These are phyloP conservation scores for Martes martes DNA, from an alignment of 2,113 vertebrate genomes.

Conservation along the genomic window DNA sequence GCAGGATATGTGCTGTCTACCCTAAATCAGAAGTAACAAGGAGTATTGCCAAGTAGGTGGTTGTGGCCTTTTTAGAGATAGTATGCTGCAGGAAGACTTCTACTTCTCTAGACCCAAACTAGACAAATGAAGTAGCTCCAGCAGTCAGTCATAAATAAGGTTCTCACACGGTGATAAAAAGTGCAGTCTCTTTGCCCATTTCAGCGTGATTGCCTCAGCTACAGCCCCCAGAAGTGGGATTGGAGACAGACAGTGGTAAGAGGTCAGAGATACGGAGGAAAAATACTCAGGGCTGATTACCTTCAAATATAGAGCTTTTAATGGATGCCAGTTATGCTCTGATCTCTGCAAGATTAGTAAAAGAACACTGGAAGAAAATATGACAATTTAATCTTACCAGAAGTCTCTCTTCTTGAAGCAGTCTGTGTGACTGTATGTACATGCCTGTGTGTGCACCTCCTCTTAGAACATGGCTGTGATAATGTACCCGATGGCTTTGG, in stretches of 20 bases:
- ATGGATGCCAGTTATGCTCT: slow-evolving; percentile 48
- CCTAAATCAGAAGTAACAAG: background rate
- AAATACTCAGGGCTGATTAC: background rate
- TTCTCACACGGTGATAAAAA: background rate
- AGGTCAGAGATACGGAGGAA: background rate
- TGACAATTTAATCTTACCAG: slow-evolving; percentile 46
- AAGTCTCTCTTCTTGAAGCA: background rate
- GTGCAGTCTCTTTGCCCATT: background rate
- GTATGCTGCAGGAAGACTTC: background rate
- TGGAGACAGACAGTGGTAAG: background rate
- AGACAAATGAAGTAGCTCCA: background rate
- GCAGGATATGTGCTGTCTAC: accelerated
- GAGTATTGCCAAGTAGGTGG: accelerated
- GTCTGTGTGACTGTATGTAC: background rate
- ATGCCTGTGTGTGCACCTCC: slow-evolving; percentile 29
- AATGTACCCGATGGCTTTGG: slow-evolving; percentile 13
- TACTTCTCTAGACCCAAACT: background rate
- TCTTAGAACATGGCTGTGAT: slow-evolving; percentile 41
- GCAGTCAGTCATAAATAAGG: background rate
- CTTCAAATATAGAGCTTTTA: background rate
- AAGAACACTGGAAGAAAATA: slow-evolving; percentile 25
- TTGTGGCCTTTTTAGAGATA: background rate
- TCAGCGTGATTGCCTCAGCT: background rate
- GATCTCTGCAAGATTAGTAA: slow-evolving; percentile 55
- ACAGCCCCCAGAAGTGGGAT: background rate